A percentile compares a stretch with the other conserved stretches of the same genome.
Evolutionary conservation across 2,797 vertebrate genomes (phyloP).

Genomic region (Chromis chromis): DNA sequence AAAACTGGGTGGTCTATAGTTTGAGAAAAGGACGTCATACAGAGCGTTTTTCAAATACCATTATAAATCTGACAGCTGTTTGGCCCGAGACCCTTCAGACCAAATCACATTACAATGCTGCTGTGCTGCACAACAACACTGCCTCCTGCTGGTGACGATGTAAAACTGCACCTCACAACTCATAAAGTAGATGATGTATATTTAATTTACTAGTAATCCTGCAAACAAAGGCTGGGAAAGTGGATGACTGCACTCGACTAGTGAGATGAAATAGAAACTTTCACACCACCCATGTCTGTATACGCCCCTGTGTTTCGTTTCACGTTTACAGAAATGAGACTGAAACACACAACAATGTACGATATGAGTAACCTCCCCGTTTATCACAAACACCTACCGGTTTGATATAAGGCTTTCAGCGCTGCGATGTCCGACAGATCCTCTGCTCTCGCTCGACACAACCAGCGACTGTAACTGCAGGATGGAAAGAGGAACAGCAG

Average conservation of each 20-base stretch:
- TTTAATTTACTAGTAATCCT: no score
- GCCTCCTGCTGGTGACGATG: conserved; percentile 52
- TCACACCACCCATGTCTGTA: no score
- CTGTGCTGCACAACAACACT: conserved; percentile 32
- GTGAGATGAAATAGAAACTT: no score
- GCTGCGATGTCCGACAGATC: conserved; percentile 97
- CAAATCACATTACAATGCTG: background rate
- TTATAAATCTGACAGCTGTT: background rate
- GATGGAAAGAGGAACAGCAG: conserved; percentile 15
- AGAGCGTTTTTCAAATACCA: no score
- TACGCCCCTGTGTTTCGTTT: background rate
- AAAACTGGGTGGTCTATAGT: no score
- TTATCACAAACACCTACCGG: conserved; percentile 83
- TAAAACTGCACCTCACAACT: background rate
- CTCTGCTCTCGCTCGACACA: conserved; percentile 95
- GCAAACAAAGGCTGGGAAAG: no score
- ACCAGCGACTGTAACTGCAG: conserved; percentile 94
- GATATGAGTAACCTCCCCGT: no score
- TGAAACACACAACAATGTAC: no score
- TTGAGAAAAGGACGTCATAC: no score
- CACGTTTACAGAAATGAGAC: no score
- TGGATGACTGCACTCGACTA: no score
- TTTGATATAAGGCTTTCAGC: conserved; percentile 97
- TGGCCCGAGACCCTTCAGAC: background rate
- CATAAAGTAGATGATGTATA: no score